A percentile compares a stretch with the other conserved stretches of the same genome.
These are phyloP conservation scores for Micrastur ruficollis DNA, from an alignment of 2,797 vertebrate genomes.

Conservation along the genomic window DNA sequence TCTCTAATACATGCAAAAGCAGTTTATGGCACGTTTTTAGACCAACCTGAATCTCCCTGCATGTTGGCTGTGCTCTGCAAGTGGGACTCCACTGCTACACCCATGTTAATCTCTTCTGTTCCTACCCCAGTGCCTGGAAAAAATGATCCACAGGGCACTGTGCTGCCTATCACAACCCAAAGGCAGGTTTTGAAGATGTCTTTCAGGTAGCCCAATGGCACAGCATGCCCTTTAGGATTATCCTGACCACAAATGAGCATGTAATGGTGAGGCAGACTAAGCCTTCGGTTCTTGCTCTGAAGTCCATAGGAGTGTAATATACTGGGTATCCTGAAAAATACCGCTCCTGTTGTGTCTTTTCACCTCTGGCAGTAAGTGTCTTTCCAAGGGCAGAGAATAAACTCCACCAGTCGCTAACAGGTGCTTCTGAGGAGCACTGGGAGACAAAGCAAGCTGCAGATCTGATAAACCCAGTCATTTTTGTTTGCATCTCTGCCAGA, in stretches of 20 bases:
- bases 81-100: no score
- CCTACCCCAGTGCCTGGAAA: neutral
- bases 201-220: neutral
- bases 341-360: neutral
- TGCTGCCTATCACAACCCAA: neutral
- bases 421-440: neutral
- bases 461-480: neutral
- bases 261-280: fast-evolving
- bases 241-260: neutral
- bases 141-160: neutral
- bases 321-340: neutral
- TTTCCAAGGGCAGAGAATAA: neutral
- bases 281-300: neutral
- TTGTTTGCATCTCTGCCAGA: neutral
- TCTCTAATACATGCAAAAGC: neutral
- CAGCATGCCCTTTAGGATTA: neutral
- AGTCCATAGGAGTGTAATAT: neutral
- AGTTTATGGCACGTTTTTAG: neutral
- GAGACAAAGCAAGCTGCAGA: neutral
- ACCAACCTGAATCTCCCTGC: fast-evolving
- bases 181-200: neutral
- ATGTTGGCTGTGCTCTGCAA: neutral
- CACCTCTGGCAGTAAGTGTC: neutral
- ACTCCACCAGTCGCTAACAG: neutral
- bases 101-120: neutral